phyloP scores from a whole-genome alignment of 2,797 vertebrate species.

The Odontamblyopus rebecca region DNA sequence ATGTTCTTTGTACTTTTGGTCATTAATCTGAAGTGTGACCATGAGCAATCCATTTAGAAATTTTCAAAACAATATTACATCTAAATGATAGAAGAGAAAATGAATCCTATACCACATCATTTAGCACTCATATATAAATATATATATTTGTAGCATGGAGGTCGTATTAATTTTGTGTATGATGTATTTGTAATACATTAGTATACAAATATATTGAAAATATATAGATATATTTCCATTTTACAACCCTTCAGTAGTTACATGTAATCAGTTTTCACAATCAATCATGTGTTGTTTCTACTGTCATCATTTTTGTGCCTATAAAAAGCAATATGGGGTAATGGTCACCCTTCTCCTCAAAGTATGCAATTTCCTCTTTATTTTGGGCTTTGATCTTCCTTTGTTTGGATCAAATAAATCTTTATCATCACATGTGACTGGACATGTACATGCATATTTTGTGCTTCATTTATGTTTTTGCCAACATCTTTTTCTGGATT shows the following conservation, averaged over 20 bases:
- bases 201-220: neutral
- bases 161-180: neutral
- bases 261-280: no score
- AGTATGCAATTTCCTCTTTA: constrained; percentile 34
- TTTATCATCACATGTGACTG: constrained; percentile 39
- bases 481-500: neutral
- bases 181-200: neutral
- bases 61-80: constrained; percentile 34
- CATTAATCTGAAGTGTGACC: constrained; percentile 25
- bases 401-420: constrained; percentile 72
- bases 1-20: neutral
- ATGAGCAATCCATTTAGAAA: constrained; percentile 4
- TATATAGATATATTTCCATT: neutral
- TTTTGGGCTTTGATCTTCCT: constrained; percentile 43
- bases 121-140: no score
- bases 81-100: neutral
- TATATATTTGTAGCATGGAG: neutral
- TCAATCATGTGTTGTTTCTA: neutral
- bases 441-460: constrained; percentile 34
- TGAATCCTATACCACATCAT: neutral
- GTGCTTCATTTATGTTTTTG: constrained; percentile 11
- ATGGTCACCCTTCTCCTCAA: constrained; percentile 21
- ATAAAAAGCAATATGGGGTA: constrained; percentile 34
- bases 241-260: neutral
- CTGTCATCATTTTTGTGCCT: neutral